A percentile compares a stretch with the other conserved stretches of the same genome.
Conservation (phyloP, 2,113 vertebrate species). For the Morone chrysops region DNA sequence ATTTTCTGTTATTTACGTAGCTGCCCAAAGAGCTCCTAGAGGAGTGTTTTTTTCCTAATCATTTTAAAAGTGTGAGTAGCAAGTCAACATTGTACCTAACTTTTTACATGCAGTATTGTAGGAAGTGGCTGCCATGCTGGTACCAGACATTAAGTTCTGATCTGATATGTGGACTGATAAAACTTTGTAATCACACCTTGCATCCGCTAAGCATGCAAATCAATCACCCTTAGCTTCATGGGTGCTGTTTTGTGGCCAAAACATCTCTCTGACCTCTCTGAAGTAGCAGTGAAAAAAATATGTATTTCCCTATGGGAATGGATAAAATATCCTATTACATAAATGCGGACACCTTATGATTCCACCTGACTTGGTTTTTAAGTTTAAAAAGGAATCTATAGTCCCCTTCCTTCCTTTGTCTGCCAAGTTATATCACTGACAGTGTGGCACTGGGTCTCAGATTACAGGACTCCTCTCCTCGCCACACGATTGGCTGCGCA, state of each 20-base stretch:
- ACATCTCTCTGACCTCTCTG: not conserved
- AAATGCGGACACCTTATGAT: not conserved
- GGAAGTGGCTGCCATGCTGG: no score
- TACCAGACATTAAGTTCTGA: no score
- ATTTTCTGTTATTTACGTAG: not conserved
- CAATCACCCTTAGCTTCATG: not conserved
- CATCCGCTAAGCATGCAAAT: not conserved
- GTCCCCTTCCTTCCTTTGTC: slow-evolving; percentile 22
- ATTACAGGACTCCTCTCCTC: slow-evolving; percentile 30
- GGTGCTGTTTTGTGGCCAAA: slow-evolving; percentile 1
- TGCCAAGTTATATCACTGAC: slow-evolving; percentile 45
- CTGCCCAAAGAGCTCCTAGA: not conserved
- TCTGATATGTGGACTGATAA: no score
- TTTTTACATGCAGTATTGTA: not conserved
- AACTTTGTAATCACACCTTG: not conserved
- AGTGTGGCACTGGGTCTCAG: slow-evolving; percentile 52
- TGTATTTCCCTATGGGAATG: not conserved
- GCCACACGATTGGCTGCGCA: slow-evolving; percentile 18
- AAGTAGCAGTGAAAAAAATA: not conserved
- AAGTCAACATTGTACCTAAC: not conserved
- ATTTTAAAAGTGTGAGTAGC: not conserved
- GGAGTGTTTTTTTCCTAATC: not conserved
- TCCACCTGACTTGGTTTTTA: slow-evolving; percentile 17
- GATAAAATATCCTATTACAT: slow-evolving; percentile 1
- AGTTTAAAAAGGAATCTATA: not conserved